These are phyloP conservation scores for Sarcophaga variegata DNA, from an alignment of 2,888 invertebrate genomes.

Conservation along the genomic window DNA sequence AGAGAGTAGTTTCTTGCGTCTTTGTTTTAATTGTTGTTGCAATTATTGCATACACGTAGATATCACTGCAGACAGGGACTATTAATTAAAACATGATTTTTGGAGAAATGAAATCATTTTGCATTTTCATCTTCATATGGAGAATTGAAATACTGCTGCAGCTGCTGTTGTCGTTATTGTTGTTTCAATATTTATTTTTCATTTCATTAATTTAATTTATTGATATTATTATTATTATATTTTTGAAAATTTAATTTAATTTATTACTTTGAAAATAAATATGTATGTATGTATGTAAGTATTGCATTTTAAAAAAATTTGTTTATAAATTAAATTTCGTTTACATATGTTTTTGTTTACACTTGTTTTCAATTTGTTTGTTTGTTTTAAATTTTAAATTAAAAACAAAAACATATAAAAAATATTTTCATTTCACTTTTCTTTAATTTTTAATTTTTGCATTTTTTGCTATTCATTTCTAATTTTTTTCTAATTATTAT, in stretches of 20 bases:
- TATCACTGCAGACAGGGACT: too few relatives aligned
- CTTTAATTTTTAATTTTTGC: too few relatives aligned
- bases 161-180: neutral
- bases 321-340: neutral
- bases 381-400: neutral
- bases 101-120: too few relatives aligned
- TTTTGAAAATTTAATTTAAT: neutral
- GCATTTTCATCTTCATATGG: neutral
- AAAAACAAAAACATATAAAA: neutral
- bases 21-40: too few relatives aligned
- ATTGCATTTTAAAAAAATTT: neutral
- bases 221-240: neutral
- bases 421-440: neutral
- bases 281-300: neutral
- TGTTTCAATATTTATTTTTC: neutral
- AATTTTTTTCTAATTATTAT: neutral
- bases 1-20: too few relatives aligned
- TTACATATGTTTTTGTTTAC: neutral
- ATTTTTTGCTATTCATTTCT: neutral
- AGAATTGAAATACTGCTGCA: neutral
- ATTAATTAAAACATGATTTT: too few relatives aligned
- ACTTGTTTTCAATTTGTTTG: neutral
- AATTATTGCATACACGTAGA: too few relatives aligned
- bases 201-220: neutral
- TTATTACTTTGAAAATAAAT: neutral